Base-by-base conservation (phyloP, 2,888 invertebrate genomes). In the Oxystoma pomonae region DNA sequence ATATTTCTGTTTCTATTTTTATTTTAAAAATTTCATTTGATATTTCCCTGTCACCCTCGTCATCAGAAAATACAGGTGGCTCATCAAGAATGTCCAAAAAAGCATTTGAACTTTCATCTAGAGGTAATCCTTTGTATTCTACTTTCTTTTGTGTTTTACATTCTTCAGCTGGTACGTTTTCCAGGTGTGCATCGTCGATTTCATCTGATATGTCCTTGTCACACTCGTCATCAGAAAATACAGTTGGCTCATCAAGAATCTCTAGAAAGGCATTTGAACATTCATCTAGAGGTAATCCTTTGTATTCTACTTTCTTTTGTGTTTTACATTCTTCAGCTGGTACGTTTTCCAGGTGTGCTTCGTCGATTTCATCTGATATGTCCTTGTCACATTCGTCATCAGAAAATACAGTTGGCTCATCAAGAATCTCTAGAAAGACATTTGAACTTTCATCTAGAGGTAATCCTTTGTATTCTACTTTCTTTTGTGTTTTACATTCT, bases 351-450 rank as follows among this genome's bases (percentile, higher is more conserved):
- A 18, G 20, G n/a, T 9, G 7, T 60, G 20, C 19, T 1, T 62
- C 58, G 7, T 58, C 22, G 20, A 7, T 49, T 61, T 59, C 55
- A 16, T 51, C 63, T 20, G 50, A 53, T 51, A 56, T 52, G 16
- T 16, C 16, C 12, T 22, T 56, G 1, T 16, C 50, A 16, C 51
- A 63, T 1, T 56, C 71, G 58, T 77, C 78, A n/a, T 79, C 77
- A 1, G 79, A 76, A 55, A 81, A 73, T 2, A 70, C 69, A 67
- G 78, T 76, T n/a, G 78, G 76, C 60, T 81, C 78, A 60, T 81
- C 80, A 35, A 75, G 64, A 60, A 73, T 65, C 55, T 72, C 69
- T 63, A 73, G 69, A 70, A 72, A 73, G 49, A 68, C 59, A 51
- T 65, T 63, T 19, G 64, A 66, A 20, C 71, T 52, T 21, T 70